phyloP scores from a whole-genome alignment of 2,113 vertebrate species.

The Pseudorasbora parva region DNA sequence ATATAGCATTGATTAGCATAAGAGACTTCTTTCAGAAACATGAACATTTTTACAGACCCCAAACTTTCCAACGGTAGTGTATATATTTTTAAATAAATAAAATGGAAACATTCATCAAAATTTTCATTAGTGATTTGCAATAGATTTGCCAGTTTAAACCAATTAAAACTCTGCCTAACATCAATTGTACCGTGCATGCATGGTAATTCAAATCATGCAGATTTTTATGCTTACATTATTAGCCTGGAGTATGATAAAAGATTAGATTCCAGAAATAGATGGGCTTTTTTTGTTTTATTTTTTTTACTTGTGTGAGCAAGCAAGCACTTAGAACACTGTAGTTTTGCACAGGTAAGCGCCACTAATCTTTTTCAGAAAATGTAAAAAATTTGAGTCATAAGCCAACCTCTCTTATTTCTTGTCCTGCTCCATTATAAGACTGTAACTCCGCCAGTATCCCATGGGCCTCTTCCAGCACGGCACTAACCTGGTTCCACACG shows the following conservation, averaged over 20 bases:
- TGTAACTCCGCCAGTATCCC: constrained; percentile 88
- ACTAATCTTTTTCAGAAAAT: neutral
- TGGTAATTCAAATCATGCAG: neutral
- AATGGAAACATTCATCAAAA: too few species aligned
- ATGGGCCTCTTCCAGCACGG: constrained; percentile 89
- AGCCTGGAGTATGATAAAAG: neutral
- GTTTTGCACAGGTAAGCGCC: neutral
- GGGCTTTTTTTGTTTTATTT: too few species aligned
- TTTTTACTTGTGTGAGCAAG: too few species aligned
- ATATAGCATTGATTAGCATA: too few species aligned
- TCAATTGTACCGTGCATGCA: neutral
- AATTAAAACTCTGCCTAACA: neutral
- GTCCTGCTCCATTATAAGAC: constrained; percentile 89
- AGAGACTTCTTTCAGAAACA: too few species aligned
- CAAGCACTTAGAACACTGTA: neutral
- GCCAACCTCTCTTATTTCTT: constrained; percentile 91
- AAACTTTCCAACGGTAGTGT: too few species aligned
- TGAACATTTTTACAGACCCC: too few species aligned
- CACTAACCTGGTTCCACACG: constrained; percentile 93
- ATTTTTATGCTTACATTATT: neutral
- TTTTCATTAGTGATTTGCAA: neutral
- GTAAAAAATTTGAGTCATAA: too few species aligned
- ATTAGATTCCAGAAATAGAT: neutral
- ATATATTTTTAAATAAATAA: too few species aligned
- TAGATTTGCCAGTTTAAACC: too few species aligned